phyloP scores from a whole-genome alignment of 2,888 invertebrate species.

The Fabriciana adippe region DNA sequence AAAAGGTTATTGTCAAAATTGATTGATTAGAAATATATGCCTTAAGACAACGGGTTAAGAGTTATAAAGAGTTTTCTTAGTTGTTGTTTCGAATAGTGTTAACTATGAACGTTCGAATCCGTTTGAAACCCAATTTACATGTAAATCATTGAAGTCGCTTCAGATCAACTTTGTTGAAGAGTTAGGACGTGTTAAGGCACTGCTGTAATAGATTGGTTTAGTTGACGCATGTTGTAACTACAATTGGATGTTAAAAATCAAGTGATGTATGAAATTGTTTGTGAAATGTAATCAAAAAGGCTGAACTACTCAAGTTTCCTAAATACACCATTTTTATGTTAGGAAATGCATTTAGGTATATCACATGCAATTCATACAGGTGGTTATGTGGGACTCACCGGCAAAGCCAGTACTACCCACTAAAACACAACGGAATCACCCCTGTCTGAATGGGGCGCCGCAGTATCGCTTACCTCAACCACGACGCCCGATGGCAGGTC shows the following conservation, averaged over 20 bases:
- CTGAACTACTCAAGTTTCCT: too few relatives aligned
- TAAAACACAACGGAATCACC: too few relatives aligned
- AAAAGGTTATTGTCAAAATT: slow-evolving; percentile 9
- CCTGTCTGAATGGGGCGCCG: too few relatives aligned
- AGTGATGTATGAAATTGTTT: slow-evolving; percentile 7
- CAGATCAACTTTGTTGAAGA: slow-evolving; percentile 68
- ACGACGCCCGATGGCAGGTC: too few relatives aligned
- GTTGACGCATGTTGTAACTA: slow-evolving; percentile 26
- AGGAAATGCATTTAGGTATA: too few relatives aligned
- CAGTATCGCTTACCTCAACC: too few relatives aligned
- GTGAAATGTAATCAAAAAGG: background rate
- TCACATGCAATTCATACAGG: too few relatives aligned
- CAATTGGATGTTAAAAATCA: slow-evolving; percentile 20
- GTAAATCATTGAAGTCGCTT: slow-evolving; percentile 73
- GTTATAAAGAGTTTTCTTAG: background rate
- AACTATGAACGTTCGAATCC: slow-evolving; percentile 70
- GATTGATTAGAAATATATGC: slow-evolving; percentile 7
- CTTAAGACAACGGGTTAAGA: slow-evolving; percentile 26
- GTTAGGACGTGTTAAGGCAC: slow-evolving; percentile 42
- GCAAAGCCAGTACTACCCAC: too few relatives aligned
- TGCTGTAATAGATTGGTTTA: slow-evolving; percentile 35
- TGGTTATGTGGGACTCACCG: too few relatives aligned
- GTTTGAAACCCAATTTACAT: slow-evolving; percentile 76
- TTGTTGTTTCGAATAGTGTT: slow-evolving; percentile 47
- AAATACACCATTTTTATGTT: too few relatives aligned